Conservation (phyloP, 2,888 invertebrate species). For the Venusia cambrica region DNA sequence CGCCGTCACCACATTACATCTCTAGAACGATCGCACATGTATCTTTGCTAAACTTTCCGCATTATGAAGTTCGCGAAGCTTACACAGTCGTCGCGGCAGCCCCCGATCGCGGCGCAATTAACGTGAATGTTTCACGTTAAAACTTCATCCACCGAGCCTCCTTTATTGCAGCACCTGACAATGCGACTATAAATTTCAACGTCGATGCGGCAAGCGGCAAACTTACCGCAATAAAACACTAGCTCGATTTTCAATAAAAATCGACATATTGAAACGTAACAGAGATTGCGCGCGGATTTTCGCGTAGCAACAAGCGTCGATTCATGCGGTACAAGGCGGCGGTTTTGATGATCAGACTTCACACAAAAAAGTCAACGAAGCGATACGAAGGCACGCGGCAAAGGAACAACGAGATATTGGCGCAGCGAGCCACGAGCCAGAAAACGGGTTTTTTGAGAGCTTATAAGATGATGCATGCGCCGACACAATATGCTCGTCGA, state of each 20-base stretch:
- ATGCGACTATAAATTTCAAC: slow-evolving; percentile 45
- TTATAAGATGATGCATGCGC: slow-evolving; percentile 62
- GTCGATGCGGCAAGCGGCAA: slow-evolving; percentile 35
- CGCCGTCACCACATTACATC: slow-evolving; percentile 48
- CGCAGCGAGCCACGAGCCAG: slow-evolving; percentile 40
- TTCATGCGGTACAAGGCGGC: slow-evolving; percentile 46
- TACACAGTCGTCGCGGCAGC: slow-evolving; percentile 33
- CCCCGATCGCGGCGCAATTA: slow-evolving; percentile 43
- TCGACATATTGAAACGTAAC: slow-evolving; percentile 24
- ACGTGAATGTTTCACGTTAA: slow-evolving; percentile 31
- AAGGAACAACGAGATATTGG: slow-evolving; percentile 58
- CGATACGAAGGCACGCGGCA: slow-evolving; percentile 61
- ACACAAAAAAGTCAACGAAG: slow-evolving; percentile 57
- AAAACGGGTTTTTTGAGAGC: slow-evolving; percentile 67
- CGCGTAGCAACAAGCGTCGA: slow-evolving; percentile 42
- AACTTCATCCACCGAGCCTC: slow-evolving; percentile 29
- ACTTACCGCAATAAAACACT: slow-evolving; percentile 40
- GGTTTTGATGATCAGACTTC: slow-evolving; percentile 54
- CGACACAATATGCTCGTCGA: slow-evolving; percentile 51
- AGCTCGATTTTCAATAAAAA: slow-evolving; percentile 33
- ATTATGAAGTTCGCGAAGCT: slow-evolving; percentile 37
- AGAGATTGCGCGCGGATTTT: slow-evolving; percentile 30
- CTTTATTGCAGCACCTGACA: slow-evolving; percentile 34
- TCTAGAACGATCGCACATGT: slow-evolving; percentile 54
- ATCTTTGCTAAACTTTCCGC: slow-evolving; percentile 39